Percentiles rank a stretch among this genome's conserved stretches.
These are phyloP conservation scores for Cheilosia vulpina DNA, from an alignment of 2,888 invertebrate genomes.

Conservation along the genomic window DNA sequence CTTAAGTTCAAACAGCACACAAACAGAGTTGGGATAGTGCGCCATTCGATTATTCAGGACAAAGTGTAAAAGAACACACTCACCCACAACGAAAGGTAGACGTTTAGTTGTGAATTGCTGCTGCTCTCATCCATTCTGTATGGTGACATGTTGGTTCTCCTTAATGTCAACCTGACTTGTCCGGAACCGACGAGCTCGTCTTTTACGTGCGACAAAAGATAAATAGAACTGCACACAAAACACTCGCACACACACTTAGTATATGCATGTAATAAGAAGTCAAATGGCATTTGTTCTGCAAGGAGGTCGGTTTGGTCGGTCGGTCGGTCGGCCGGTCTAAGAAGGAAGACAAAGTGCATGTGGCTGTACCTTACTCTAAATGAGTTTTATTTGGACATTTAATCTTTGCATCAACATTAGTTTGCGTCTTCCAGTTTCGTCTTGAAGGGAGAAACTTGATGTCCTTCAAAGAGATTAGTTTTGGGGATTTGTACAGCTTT, in stretches of 20 bases:
- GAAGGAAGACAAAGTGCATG: not conserved
- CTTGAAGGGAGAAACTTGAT: conserved; percentile 1
- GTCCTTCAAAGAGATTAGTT: conserved; percentile 5
- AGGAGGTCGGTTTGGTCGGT: not conserved
- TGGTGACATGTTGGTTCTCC: conserved; percentile 61
- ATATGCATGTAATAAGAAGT: conserved; percentile 56
- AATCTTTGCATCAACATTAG: conserved; percentile 42
- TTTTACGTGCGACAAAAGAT: not conserved
- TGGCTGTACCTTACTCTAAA: conserved; percentile 5
- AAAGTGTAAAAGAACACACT: conserved; percentile 47
- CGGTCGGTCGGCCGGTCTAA: not conserved
- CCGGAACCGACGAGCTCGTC: not conserved
- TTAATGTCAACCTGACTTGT: conserved; percentile 60
- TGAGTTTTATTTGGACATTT: conserved; percentile 41
- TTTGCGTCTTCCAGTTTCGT: conserved; percentile 18
- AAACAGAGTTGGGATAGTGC: not conserved
- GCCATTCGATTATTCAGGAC: conserved; percentile 39
- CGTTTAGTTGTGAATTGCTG: conserved; percentile 25
- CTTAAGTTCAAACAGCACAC: conserved; percentile 17
- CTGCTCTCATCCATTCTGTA: conserved; percentile 38
- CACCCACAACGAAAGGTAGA: conserved; percentile 34
- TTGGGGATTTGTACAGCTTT: conserved; percentile 5
- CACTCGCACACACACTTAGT: not conserved
- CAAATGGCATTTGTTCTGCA: conserved; percentile 43
- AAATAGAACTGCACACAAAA: not conserved